Evolutionary conservation across 2,888 invertebrate species (phyloP).

Genomic region (Mesorhabditis sp.): DNA sequence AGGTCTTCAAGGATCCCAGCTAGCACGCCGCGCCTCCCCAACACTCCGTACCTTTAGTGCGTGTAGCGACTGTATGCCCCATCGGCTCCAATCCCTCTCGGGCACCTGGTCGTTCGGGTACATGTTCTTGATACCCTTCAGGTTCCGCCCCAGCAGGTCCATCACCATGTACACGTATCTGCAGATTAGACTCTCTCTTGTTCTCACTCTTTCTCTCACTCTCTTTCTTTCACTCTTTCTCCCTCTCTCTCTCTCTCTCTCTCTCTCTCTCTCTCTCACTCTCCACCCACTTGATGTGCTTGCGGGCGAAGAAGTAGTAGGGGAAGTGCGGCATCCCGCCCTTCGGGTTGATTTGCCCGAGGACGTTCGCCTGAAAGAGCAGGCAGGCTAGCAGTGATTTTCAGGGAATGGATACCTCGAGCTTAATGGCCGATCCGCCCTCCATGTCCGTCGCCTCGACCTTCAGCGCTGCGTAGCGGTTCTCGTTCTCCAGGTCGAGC

Average conservation of each 20-base stretch:
- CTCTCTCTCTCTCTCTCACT: not conserved
- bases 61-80: not conserved
- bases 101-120: not conserved
- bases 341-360: not conserved
- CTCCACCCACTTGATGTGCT: not conserved
- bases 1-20: not conserved
- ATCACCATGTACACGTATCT: constrained; percentile 4
- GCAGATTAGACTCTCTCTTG: not conserved
- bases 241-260: not conserved
- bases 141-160: not conserved
- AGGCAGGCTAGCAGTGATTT: not conserved
- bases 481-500: not conserved
- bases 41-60: not conserved
- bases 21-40: too few relatives aligned
- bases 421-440: constrained; percentile 2
- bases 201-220: not conserved
- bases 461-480: not conserved
- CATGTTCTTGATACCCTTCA: not conserved
- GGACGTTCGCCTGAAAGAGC: not conserved
- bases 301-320: not conserved
- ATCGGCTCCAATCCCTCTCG: not conserved
- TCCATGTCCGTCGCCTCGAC: not conserved
- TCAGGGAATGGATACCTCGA: not conserved
- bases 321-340: not conserved
- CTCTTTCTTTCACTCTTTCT: not conserved